phyloP scores from a whole-genome alignment of 2,113 vertebrate species.

The Mus pahari region DNA sequence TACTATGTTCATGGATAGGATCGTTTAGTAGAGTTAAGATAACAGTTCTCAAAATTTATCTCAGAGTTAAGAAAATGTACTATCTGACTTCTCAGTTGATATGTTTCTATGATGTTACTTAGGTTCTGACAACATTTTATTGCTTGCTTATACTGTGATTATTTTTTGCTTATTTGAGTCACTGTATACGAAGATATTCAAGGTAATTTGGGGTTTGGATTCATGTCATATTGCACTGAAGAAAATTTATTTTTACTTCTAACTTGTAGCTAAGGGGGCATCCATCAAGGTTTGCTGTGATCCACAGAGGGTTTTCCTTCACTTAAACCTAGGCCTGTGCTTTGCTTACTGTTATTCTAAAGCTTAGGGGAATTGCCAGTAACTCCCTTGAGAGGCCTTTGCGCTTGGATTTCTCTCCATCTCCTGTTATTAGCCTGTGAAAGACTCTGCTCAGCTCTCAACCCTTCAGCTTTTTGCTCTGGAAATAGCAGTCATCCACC shows the following conservation, averaged over 20 bases:
- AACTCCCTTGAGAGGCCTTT: neutral
- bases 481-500: neutral
- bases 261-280: neutral
- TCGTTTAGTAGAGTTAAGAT: neutral
- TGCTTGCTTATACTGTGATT: conserved; percentile 26
- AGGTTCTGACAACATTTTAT: conserved; percentile 9
- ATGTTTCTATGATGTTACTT: conserved; percentile 55
- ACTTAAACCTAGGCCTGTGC: neutral
- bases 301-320: neutral
- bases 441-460: neutral
- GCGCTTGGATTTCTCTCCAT: conserved; percentile 49
- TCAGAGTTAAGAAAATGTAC: neutral
- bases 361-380: neutral
- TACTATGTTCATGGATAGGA: neutral
- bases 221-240: conserved; percentile 1
- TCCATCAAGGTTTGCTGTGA: conserved; percentile 25
- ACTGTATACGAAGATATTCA: neutral
- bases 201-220: conserved; percentile 27
- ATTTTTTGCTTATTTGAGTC: conserved; percentile 25
- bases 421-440: neutral
- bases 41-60: conserved; percentile 18
- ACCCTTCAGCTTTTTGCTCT: neutral
- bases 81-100: neutral
- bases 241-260: conserved; percentile 40
- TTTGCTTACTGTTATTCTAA: conserved; percentile 13